Evolutionary conservation across 2,888 invertebrate genomes (phyloP).

Genomic region (Hyles lineata): DNA sequence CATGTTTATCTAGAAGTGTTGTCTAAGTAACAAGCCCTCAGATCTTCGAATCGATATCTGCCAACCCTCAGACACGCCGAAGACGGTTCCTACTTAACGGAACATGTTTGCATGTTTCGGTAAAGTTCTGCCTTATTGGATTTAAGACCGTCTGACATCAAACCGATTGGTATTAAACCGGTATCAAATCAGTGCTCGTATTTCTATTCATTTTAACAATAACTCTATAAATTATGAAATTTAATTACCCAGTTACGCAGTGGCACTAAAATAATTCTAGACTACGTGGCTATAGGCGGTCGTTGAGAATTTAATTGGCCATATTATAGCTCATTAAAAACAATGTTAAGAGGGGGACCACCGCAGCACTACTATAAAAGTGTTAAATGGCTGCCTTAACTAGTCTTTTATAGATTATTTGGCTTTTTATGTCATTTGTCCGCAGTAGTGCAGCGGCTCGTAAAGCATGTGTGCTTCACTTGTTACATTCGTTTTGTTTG

Average conservation of each 20-base stretch:
- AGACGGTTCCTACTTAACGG: neutral
- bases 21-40: neutral
- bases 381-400: constrained; percentile 65
- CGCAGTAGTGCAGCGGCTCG: constrained; percentile 34
- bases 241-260: constrained; percentile 34
- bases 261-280: constrained; percentile 38
- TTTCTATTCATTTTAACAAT: neutral
- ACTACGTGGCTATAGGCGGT: constrained; percentile 40
- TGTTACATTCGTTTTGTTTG: neutral
- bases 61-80: neutral
- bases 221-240: constrained; percentile 24
- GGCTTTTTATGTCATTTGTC: constrained; percentile 50
- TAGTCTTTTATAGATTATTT: constrained; percentile 66
- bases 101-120: neutral
- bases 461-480: constrained; percentile 19
- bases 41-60: neutral
- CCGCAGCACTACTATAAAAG: constrained; percentile 72
- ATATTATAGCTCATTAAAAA: constrained; percentile 80
- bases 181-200: neutral
- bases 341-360: constrained; percentile 77
- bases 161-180: neutral
- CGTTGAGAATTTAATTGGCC: constrained; percentile 76
- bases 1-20: neutral
- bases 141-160: constrained; percentile 1
- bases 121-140: neutral